Base-by-base conservation (phyloP, 2,888 invertebrate genomes). In the Fragum whitleyi region DNA sequence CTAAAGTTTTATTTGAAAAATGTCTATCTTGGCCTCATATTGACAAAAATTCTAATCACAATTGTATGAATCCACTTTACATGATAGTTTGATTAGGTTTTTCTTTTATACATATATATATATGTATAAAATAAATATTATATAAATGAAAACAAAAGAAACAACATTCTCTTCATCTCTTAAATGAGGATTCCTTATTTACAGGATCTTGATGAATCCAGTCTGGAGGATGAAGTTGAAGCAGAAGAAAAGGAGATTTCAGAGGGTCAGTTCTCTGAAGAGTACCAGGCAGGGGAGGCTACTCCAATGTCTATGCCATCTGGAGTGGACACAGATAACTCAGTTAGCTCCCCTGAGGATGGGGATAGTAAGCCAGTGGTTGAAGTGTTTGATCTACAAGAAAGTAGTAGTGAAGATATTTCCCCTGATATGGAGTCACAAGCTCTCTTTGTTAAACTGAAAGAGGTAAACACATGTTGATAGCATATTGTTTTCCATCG, bases 391-490 rank as follows among this genome's bases (percentile, higher is more conserved):
- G 91, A 90, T 19, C 85, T 90, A 53, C 89, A 86, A 16, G 93
- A 92, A 71, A 92, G 91, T 47, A 93, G 94, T 85, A 93, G 93
- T 71, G 94, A 93, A 47, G 90, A 92, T n/a, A 90, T 91, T 9
- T 92, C 93, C 6, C 93, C 94, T 0, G 94, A 94, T 69, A 93
- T 93, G 90, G 94, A 94, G 83, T 87, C 92, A 5, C 92, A 94
- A 74, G 92, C 93, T 19, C 87, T 94, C 47, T 93, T 92, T 82
- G 90, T 93, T 68, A 94, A 94, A 79, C 86, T 94, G 32, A 94
- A 94, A 81, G 94, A 94, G 92, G 94, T 94, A 76, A 80, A 70
- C n/a, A n/a, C n/a, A n/a, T n/a, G n/a, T n/a, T n/a, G n/a, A n/a
- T n/a, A n/a, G 26, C 29, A n/a, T n/a, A n/a, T n/a, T n/a, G n/a